Evolutionary conservation across 1,140 invertebrate species (phyloP).

Genomic region (Panagrolaimus sp.): DNA sequence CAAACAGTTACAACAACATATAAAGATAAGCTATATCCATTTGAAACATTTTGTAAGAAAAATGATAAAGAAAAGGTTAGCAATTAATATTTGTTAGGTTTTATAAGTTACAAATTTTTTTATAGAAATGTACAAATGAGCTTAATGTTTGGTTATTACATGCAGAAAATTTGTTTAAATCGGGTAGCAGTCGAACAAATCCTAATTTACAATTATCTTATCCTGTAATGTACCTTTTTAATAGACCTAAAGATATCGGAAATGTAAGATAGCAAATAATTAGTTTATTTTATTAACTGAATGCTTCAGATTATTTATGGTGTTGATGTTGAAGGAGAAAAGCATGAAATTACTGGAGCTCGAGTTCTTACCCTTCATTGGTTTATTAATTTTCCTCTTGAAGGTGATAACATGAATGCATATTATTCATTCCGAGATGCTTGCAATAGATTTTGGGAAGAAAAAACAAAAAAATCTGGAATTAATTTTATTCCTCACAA

Average conservation of each 20-base stretch:
- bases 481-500: constrained; percentile 58
- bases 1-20: constrained; percentile 22
- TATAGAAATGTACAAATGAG: constrained; percentile 20
- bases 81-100: not conserved
- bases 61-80: constrained; percentile 30
- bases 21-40: constrained; percentile 17
- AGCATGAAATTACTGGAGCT: constrained; percentile 56
- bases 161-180: constrained; percentile 55
- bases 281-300: no score
- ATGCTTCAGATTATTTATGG: constrained; percentile 52
- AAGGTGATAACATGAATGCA: constrained; percentile 34
- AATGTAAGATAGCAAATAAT: no score
- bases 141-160: constrained; percentile 56
- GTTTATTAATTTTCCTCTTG: constrained; percentile 36
- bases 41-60: constrained; percentile 57
- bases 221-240: constrained; percentile 57
- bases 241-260: constrained; percentile 56
- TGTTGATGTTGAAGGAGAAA: constrained; percentile 53
- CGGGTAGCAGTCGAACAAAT: constrained; percentile 43
- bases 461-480: constrained; percentile 42
- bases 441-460: constrained; percentile 52
- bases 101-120: constrained; percentile 41
- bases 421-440: constrained; percentile 46
- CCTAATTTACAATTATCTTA: constrained; percentile 57
- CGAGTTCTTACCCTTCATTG: constrained; percentile 57